phyloP scores from a whole-genome alignment of 2,888 invertebrate genomes.

The Cephus pulcher region DNA sequence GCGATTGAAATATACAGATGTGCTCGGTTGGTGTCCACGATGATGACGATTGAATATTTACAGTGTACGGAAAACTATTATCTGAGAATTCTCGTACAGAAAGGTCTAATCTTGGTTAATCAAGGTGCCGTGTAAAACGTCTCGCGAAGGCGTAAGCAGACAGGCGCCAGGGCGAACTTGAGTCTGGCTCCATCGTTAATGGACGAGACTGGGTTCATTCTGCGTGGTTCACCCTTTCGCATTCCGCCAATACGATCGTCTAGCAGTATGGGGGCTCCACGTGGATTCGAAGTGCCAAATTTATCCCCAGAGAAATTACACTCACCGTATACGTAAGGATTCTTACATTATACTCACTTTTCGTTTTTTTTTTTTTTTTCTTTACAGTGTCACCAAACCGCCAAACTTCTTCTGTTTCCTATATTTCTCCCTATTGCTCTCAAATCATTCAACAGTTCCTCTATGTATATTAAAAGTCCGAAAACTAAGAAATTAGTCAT shows the following conservation, averaged over 20 bases:
- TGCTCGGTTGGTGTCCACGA: neutral
- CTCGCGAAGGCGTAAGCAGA: neutral
- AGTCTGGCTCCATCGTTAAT: constrained; percentile 18
- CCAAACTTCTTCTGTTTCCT: neutral
- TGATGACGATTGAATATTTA: neutral
- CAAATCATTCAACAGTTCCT: neutral
- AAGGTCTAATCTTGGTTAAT: neutral
- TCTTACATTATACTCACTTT: neutral
- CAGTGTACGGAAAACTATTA: neutral
- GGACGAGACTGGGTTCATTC: constrained; percentile 30
- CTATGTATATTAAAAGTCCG: too few species aligned
- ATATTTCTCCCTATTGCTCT: neutral
- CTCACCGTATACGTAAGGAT: neutral
- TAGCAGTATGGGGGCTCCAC: constrained; percentile 2
- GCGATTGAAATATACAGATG: neutral
- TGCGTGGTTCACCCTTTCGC: constrained; percentile 35
- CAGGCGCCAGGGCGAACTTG: neutral
- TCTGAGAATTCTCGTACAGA: neutral
- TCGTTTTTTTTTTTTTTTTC: neutral
- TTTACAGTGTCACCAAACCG: neutral
- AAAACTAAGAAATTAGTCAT: too few species aligned
- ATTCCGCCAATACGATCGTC: constrained; percentile 23
- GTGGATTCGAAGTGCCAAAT: neutral
- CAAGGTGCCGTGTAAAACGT: neutral
- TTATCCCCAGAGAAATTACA: neutral